Evolutionary conservation across 1,140 invertebrate genomes (phyloP).

Genomic region (Drosophila tani): DNA sequence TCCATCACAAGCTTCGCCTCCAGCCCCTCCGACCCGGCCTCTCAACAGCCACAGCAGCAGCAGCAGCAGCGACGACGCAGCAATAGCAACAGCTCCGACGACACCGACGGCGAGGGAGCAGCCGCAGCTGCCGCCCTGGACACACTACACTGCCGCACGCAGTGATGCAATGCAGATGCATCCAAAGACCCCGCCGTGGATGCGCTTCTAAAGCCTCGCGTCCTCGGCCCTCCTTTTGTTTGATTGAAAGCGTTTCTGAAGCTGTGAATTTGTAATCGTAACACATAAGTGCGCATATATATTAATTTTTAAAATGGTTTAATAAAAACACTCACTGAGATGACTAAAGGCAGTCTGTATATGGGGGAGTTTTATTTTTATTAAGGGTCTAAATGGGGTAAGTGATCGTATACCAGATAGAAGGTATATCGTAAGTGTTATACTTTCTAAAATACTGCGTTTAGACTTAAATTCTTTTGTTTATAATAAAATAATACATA

Average conservation of each 20-base stretch:
- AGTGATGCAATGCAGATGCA: constrained; percentile 47
- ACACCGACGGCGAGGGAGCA: constrained; percentile 27
- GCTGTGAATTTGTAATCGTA: constrained; percentile 69
- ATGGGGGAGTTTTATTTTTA: not conserved
- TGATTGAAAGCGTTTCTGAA: constrained; percentile 45
- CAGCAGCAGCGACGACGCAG: not conserved
- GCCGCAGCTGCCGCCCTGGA: constrained; percentile 10
- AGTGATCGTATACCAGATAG: no score
- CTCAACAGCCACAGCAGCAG: not conserved
- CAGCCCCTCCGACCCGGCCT: not conserved
- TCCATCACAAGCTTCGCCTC: constrained; percentile 7
- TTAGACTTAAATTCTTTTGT: no score
- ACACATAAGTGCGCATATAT: constrained; percentile 50
- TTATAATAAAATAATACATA: no score
- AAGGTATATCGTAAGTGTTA: not conserved
- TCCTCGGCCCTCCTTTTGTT: constrained; percentile 23
- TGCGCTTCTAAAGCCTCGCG: constrained; percentile 11
- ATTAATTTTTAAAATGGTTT: constrained; percentile 52
- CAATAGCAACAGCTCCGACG: constrained; percentile 42
- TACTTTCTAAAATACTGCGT: no score
- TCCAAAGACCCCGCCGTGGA: constrained; percentile 31
- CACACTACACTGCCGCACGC: constrained; percentile 56
- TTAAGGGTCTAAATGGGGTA: no score
- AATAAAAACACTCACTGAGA: constrained; percentile 52
- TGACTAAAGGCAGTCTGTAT: not conserved